These are phyloP conservation scores for Drosophila parvula DNA, from an alignment of 1,140 invertebrate genomes.

Conservation along the genomic window DNA sequence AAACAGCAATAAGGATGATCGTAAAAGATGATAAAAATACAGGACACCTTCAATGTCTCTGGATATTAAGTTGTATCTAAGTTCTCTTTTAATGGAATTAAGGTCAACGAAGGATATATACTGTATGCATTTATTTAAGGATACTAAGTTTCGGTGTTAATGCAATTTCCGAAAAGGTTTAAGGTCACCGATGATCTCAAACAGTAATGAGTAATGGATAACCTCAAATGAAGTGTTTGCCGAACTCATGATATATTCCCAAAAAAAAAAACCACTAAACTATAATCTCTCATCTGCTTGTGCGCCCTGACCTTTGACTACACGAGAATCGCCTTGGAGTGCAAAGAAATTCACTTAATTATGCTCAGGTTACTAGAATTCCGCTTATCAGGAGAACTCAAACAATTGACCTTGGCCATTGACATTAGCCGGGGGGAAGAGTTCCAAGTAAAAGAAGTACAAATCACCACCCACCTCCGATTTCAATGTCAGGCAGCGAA, in stretches of 20 bases:
- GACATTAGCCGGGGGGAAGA: slow-evolving; percentile 54
- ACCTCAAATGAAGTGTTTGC: neutral
- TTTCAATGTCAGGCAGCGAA: slow-evolving; percentile 64
- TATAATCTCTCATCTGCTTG: slow-evolving; percentile 22
- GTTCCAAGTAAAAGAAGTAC: slow-evolving; percentile 33
- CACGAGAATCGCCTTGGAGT: slow-evolving; percentile 21
- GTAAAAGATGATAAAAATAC: slow-evolving; percentile 6
- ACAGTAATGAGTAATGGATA: neutral
- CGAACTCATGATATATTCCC: neutral
- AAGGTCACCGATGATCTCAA: slow-evolving; percentile 3
- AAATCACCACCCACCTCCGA: slow-evolving; percentile 25
- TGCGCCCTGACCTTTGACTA: slow-evolving; percentile 37
- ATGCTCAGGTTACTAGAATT: slow-evolving; percentile 48
- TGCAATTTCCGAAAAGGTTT: neutral
- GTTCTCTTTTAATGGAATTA: neutral
- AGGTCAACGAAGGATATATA: neutral
- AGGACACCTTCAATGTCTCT: slow-evolving; percentile 2
- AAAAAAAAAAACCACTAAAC: neutral
- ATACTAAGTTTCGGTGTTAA: neutral
- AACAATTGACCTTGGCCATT: slow-evolving; percentile 71
- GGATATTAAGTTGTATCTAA: neutral
- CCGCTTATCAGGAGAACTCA: slow-evolving; percentile 58
- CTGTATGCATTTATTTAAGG: neutral
- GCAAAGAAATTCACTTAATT: slow-evolving; percentile 48
- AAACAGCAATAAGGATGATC: slow-evolving; percentile 22